Percentiles rank a stretch among this genome's conserved stretches.
Evolutionary conservation across 2,113 vertebrate species (phyloP).

Genomic region (Muntiacus reevesi): DNA sequence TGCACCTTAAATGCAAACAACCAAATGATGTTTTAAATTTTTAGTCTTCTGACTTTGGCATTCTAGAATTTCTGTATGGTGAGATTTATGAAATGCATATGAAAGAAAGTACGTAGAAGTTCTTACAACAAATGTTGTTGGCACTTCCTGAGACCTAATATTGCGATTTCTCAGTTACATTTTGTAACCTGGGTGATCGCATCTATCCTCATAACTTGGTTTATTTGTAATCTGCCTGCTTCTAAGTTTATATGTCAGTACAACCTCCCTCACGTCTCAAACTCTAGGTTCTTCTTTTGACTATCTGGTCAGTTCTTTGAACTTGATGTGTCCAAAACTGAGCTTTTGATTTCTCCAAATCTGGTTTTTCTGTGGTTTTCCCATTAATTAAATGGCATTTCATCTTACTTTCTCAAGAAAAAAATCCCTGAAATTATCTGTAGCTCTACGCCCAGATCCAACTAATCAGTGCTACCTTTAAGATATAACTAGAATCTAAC

Average conservation of each 20-base stretch:
- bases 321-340: neutral
- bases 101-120: constrained; percentile 61
- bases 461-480: neutral
- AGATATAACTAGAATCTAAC: neutral
- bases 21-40: neutral
- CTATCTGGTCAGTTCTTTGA: too few species aligned
- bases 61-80: constrained; percentile 73
- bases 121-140: neutral
- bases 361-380: neutral
- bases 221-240: neutral
- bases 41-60: constrained; percentile 63
- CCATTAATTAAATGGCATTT: neutral
- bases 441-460: neutral
- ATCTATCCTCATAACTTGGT: neutral
- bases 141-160: too few species aligned
- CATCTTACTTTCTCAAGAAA: neutral
- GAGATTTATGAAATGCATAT: constrained; percentile 68
- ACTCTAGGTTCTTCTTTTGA: neutral
- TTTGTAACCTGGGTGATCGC: neutral
- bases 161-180: neutral
- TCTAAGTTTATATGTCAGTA: neutral
- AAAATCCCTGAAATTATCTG: neutral
- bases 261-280: neutral
- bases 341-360: neutral
- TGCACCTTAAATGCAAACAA: neutral